Base-by-base conservation (phyloP, 2,113 vertebrate genomes). In the Malurus alboscapulatus region DNA sequence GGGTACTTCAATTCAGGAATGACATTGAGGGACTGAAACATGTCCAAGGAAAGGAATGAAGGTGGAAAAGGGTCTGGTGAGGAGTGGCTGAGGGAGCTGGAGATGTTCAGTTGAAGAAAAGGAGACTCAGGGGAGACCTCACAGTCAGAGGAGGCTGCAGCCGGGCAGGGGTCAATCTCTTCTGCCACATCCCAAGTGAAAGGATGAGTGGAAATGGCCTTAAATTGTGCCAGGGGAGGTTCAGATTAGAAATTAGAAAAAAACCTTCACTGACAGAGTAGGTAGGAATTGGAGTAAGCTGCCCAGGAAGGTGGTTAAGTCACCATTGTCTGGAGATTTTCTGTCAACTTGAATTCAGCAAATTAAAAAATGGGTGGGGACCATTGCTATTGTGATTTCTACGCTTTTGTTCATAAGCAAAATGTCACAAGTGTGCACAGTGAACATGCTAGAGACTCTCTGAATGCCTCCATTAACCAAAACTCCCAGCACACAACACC, bases 11-110 rank as follows among this genome's bases (percentile, higher is more conserved):
- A 1, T 12, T 9, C 45, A 45, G 40, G 18, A 53, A 22, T 7
- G 27, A 29, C 34, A 62, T 0, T 17, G 57, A 42, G 17, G 20
- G 11, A 10, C 34, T 30, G 48, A 16, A 63, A 0, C 0, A 1
- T 15, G 9, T 26, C 18, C 50, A 71, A 29, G 4, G 50, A 26
- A 55, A 30, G 20, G 48, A 59, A 1, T 6, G 3, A 19, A 13
- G 40, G 5, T 48, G 40, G 8, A 8, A 13, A 54, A 48, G 29
- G 40, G 14, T 14, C 9, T 71, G 74, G 30, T 17, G 17, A 25
- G 14, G 11, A 40, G 48, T 22, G 47, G 38, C 21, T 40, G 55
- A 71, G 29, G 6, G 26, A 45, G 9, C 26, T 36, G 36, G 17
- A 2, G 7, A 6, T 5, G 5, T 3, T 63, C 5, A 17, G 48